A percentile compares a stretch with the other conserved stretches of the same genome.
phyloP scores from a whole-genome alignment of 2,113 vertebrate genomes.

The Dromiciops gliroides region DNA sequence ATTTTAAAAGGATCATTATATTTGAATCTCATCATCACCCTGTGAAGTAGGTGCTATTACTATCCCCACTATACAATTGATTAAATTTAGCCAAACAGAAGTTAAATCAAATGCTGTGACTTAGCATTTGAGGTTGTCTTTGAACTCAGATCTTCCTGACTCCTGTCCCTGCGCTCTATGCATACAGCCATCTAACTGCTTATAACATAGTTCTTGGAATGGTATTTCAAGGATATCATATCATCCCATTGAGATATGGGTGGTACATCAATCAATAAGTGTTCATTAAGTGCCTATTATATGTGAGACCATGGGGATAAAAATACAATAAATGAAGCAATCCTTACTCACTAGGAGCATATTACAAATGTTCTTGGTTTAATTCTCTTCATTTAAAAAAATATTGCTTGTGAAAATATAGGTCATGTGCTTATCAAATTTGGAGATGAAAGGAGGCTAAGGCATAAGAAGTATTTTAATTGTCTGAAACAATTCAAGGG shows the following conservation, averaged over 20 bases:
- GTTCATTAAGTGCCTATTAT: neutral
- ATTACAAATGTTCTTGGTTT: neutral
- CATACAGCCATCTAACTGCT: neutral
- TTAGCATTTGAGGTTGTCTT: too few relatives aligned
- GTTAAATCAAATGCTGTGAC: too few relatives aligned
- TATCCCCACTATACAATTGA: too few relatives aligned
- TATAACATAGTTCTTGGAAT: neutral
- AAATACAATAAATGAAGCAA: neutral
- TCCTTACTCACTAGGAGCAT: neutral
- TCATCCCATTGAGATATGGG: neutral
- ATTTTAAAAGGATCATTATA: too few relatives aligned
- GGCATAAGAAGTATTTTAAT: neutral
- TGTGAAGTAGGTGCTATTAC: too few relatives aligned
- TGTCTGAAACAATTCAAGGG: neutral
- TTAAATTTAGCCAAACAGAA: too few relatives aligned
- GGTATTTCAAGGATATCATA: neutral
- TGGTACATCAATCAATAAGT: neutral
- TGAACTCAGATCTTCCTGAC: too few relatives aligned
- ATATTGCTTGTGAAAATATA: neutral
- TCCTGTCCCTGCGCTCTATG: too few relatives aligned
- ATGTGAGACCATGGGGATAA: neutral
- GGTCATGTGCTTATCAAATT: neutral
- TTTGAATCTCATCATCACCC: too few relatives aligned
- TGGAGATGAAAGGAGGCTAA: neutral
- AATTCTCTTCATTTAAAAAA: neutral